Percentiles rank a stretch among this genome's conserved stretches.
These are phyloP conservation scores for Danionella cerebrum DNA, from an alignment of 2,113 vertebrate species.

Conservation along the genomic window DNA sequence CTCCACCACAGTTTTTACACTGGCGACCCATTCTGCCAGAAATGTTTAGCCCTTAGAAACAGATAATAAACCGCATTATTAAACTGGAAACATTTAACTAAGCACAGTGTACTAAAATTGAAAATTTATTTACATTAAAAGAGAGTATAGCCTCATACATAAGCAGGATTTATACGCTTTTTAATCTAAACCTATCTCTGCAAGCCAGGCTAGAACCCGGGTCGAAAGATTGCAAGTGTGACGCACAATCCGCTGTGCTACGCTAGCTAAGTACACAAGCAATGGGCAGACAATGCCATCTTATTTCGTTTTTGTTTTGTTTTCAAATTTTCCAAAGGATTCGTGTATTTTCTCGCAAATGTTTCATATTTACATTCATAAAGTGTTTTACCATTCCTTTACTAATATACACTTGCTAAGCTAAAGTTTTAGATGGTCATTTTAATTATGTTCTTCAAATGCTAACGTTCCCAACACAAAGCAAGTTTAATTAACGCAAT, in stretches of 20 bases:
- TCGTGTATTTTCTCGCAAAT: no score
- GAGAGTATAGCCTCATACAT: no score
- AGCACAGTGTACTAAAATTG: background rate
- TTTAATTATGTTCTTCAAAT: background rate
- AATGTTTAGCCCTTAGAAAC: background rate
- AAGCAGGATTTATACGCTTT: no score
- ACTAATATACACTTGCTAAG: background rate
- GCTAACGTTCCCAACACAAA: background rate
- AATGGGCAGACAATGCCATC: accelerated
- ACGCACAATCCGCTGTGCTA: background rate
- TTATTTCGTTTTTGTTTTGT: background rate
- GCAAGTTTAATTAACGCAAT: background rate
- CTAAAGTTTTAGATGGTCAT: background rate
- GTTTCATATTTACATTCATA: no score
- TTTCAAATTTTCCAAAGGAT: background rate
- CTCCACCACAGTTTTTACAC: constrained; percentile 79
- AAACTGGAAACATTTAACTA: background rate
- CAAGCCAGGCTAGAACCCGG: background rate
- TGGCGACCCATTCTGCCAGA: constrained; percentile 69
- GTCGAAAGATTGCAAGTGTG: accelerated
- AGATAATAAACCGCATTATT: background rate
- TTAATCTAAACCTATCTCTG: accelerated
- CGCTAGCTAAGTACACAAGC: accelerated
- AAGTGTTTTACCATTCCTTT: no score
- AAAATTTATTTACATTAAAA: no score